phyloP scores from a whole-genome alignment of 1,140 invertebrate genomes.

The Aphis gossypii region DNA sequence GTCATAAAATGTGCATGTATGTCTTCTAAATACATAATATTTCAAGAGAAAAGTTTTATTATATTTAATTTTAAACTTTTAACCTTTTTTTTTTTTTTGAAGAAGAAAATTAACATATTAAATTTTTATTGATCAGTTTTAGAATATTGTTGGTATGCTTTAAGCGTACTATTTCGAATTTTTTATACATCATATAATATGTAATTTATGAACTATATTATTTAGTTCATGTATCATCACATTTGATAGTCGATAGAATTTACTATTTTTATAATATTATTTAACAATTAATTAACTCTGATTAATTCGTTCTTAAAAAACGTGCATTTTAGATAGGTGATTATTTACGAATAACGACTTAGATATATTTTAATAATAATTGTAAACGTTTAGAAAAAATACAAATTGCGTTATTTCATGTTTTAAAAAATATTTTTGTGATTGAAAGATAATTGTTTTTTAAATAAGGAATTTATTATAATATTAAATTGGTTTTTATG shows the following conservation, averaged over 20 bases:
- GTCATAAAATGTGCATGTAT: not conserved
- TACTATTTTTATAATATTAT: not conserved
- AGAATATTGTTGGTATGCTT: not conserved
- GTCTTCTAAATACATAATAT: not conserved
- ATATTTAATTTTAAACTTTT: not conserved
- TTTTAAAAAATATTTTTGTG: not conserved
- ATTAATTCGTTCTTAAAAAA: not conserved
- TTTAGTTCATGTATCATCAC: not conserved
- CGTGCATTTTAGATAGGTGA: not conserved
- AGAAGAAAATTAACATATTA: not conserved
- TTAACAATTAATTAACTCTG: not conserved
- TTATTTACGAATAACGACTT: no score
- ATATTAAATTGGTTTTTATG: not conserved
- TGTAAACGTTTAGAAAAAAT: not conserved
- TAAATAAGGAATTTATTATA: not conserved
- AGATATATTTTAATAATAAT: not conserved
- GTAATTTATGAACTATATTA: not conserved
- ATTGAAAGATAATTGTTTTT: not conserved
- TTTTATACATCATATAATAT: not conserved
- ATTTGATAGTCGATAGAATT: not conserved
- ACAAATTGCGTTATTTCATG: not conserved
- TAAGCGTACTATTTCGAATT: not conserved
- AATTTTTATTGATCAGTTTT: not conserved
- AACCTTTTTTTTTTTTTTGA: not conserved
- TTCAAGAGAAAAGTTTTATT: not conserved